Base-by-base conservation (phyloP, 1,140 invertebrate genomes). In the Microplitis demolitor region DNA sequence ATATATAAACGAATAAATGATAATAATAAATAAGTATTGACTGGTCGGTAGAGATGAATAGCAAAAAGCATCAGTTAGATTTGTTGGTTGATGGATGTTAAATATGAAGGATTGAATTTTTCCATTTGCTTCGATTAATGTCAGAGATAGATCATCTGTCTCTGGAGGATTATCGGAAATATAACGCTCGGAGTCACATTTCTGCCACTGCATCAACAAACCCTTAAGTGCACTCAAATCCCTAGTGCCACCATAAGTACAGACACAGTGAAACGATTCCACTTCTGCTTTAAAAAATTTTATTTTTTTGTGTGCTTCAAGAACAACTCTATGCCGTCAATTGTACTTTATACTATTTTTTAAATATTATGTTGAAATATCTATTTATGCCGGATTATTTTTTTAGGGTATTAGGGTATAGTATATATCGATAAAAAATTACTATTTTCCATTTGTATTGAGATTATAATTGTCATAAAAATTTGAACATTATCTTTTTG, bases 141-240 rank as follows among this genome's bases (percentile, higher is more conserved):
- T 67, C 66, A 67, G 3, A 5, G 33, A 56, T 50, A 31, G 63
- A 66, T 66, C 61, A 39, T 51, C 45, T 66, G 45, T 66, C 63
- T 35, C 63, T 11, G 31, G 63, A 24, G 63, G 13, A 66, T 66
- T 66, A 66, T 66, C 11, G 63, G 14, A 11, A 53, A 67, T 67
- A 51, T 54, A 31, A 67, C n/a, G 53, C 16, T 66, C 50, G 63
- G 63, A 50, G 50, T 54, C 66, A 54, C 66, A 67, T 54, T 67
- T 67, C 51, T 53, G 13, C 9, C 34, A 31, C 14, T 54, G 66
- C 66, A 67, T 67, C 31, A 56, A 67, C 45, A 67, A 13, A 67
- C 66, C 14, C 45, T 39, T 67, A 67, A 56, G 51, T 54, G 50
- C 50, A 56, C 51, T 67, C 51, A n/a, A 67, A 54, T 67, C 63